Conservation (phyloP, 1,140 invertebrate genomes). For the Mercenaria mercenaria region DNA sequence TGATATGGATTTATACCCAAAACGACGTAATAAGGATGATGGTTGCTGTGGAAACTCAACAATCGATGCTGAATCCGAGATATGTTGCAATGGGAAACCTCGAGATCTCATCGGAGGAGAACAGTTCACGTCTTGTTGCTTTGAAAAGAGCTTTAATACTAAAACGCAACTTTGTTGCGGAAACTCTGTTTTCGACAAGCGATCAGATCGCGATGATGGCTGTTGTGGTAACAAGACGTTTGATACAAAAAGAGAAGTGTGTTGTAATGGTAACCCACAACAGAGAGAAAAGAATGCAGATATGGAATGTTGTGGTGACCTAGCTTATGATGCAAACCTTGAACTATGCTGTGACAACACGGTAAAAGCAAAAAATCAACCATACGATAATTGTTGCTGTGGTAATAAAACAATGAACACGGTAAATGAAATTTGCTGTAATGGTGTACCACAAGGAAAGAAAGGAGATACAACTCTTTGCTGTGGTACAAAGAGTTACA, state of each 20-base stretch:
- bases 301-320: conserved; percentile 12
- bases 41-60: conserved; percentile 45
- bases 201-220: background rate
- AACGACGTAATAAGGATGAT: background rate
- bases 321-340: background rate
- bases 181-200: background rate
- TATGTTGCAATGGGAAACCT: conserved; percentile 7
- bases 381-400: conserved; percentile 34
- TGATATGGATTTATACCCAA: background rate
- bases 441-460: background rate
- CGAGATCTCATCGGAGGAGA: background rate
- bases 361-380: background rate
- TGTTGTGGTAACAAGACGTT: conserved; percentile 40
- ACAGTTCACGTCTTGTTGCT: conserved; percentile 22
- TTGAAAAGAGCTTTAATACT: background rate
- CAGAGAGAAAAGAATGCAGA: background rate
- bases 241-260: conserved; percentile 5
- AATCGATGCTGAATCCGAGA: background rate
- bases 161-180: conserved; percentile 7
- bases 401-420: conserved; percentile 10
- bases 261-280: conserved; percentile 29
- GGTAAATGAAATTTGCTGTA: conserved; percentile 16
- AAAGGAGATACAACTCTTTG: conserved; percentile 22
- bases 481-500: conserved; percentile 27
- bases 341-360: conserved; percentile 9